Evolutionary conservation across 2,888 invertebrate genomes (phyloP).

Genomic region (Fragum fragum): DNA sequence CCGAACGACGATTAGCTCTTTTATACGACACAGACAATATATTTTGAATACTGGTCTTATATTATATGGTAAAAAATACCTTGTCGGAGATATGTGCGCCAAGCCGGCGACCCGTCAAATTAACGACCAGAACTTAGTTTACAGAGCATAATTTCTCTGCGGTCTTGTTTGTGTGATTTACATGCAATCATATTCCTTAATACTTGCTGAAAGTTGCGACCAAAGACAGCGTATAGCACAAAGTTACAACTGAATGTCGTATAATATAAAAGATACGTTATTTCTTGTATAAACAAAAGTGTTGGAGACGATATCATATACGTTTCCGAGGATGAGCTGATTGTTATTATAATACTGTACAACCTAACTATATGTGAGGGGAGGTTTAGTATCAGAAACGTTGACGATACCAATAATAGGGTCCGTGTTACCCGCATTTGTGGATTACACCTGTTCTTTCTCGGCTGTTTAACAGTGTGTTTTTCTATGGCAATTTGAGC

Average conservation of each 20-base stretch:
- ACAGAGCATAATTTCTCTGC: slow-evolving; percentile 9
- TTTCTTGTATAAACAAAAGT: slow-evolving; percentile 58
- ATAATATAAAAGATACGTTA: slow-evolving; percentile 70
- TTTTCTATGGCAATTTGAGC: neutral
- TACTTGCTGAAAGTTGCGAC: slow-evolving; percentile 68
- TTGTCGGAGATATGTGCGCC: no score
- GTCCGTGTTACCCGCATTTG: slow-evolving; percentile 74
- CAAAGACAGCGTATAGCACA: slow-evolving; percentile 72
- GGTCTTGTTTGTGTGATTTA: slow-evolving; percentile 1
- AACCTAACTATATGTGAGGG: slow-evolving; percentile 79
- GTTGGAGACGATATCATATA: slow-evolving; percentile 15
- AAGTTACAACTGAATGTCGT: slow-evolving; percentile 74
- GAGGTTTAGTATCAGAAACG: slow-evolving; percentile 77
- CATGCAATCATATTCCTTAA: slow-evolving; percentile 30
- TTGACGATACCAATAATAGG: slow-evolving; percentile 75
- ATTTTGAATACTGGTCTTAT: no score
- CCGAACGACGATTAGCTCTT: no score
- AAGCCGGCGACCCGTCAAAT: no score
- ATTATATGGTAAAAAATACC: no score
- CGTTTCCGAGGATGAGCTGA: neutral
- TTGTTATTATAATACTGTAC: slow-evolving; percentile 61
- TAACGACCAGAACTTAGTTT: slow-evolving; percentile 15
- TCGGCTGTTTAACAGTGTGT: slow-evolving; percentile 1
- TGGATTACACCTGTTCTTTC: slow-evolving; percentile 38
- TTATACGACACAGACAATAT: no score